Conservation (phyloP, 2,797 vertebrate genomes). For the Brotogeris chrysoptera region DNA sequence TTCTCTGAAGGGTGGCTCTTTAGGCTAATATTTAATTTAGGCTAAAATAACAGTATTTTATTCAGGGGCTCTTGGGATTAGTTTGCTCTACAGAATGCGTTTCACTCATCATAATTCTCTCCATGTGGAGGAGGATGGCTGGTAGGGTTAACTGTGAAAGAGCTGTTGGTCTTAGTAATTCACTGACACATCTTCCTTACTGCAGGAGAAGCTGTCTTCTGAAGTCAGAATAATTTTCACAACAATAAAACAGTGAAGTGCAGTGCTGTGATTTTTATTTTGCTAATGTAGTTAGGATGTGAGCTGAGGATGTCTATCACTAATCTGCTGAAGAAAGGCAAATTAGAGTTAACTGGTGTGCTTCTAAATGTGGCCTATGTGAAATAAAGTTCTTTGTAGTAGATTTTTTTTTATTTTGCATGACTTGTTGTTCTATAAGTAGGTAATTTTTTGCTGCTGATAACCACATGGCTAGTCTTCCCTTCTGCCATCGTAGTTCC, state of each 20-base stretch:
- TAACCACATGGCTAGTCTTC: not conserved
- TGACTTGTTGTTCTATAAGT: not conserved
- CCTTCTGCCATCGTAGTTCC: not conserved
- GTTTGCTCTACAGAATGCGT: not conserved
- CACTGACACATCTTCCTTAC: not conserved
- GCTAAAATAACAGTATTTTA: not conserved
- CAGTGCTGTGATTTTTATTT: not conserved
- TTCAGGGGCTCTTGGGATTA: not conserved
- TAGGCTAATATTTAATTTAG: too few species aligned
- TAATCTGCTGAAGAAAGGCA: not conserved
- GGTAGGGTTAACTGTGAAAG: not conserved
- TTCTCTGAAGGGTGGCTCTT: slow-evolving; percentile 23
- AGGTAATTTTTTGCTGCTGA: slow-evolving; percentile 14
- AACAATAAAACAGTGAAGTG: not conserved
- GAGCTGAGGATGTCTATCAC: not conserved
- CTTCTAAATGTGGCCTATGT: not conserved
- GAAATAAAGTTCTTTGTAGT: not conserved
- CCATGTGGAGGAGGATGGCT: not conserved
- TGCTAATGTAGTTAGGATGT: not conserved
- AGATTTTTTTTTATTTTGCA: not conserved
- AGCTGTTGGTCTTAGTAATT: not conserved
- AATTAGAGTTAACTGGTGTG: not conserved
- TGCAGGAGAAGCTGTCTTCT: not conserved
- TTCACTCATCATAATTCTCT: not conserved
- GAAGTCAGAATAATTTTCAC: not conserved